Conservation (phyloP, 2,113 vertebrate species). For the Vidua macroura region DNA sequence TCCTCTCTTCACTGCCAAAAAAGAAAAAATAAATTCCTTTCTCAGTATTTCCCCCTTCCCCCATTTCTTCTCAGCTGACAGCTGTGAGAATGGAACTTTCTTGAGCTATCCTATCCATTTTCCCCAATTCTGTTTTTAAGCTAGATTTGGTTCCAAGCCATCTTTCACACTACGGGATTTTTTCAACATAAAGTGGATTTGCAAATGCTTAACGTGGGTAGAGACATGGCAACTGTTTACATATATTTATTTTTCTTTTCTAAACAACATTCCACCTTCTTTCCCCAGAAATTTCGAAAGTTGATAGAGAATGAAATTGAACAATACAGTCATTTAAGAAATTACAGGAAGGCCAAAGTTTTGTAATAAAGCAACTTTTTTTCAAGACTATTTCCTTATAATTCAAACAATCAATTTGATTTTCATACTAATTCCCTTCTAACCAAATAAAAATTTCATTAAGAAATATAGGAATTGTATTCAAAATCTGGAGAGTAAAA, state of each 20-base stretch:
- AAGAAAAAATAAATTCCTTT: constrained; percentile 30
- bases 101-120: background rate
- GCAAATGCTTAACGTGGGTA: background rate
- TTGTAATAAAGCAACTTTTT: background rate
- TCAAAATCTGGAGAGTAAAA: background rate
- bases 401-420: background rate
- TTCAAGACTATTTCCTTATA: background rate
- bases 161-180: background rate
- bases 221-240: background rate
- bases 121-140: background rate
- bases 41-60: constrained; percentile 40
- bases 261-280: background rate
- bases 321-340: background rate
- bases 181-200: background rate
- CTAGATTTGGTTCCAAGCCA: background rate
- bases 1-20: constrained; percentile 32
- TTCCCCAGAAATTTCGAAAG: background rate
- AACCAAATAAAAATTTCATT: background rate
- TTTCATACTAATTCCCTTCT: background rate
- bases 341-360: background rate
- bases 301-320: background rate
- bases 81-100: constrained; percentile 19
- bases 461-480: background rate
- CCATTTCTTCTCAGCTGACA: constrained; percentile 44
- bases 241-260: background rate